Evolutionary conservation across 1,140 invertebrate species (phyloP).

Genomic region (Belonocnema kinseyi): DNA sequence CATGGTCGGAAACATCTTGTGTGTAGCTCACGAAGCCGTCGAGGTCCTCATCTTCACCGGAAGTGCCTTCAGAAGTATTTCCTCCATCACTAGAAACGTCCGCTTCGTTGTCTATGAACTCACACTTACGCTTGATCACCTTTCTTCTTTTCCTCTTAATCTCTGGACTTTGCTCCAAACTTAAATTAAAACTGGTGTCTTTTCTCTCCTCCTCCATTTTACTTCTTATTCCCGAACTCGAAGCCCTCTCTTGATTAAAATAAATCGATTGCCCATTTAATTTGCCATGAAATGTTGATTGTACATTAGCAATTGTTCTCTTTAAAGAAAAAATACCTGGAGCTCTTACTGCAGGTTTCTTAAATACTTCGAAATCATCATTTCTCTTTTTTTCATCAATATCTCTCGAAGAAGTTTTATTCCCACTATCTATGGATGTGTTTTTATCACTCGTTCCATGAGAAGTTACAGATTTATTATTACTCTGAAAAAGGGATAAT

Average conservation of each 20-base stretch:
- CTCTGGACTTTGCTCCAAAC: conserved; percentile 23
- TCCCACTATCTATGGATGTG: too few species aligned
- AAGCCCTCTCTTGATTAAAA: conserved; percentile 28
- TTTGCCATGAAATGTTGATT: conserved; percentile 23
- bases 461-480: neutral
- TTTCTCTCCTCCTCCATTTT: conserved; percentile 23
- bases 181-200: conserved; percentile 35
- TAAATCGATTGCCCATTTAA: neutral
- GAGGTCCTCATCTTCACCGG: conserved; percentile 67
- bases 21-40: conserved; percentile 66
- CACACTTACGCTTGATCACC: conserved; percentile 26
- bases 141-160: conserved; percentile 38
- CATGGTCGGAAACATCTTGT: conserved; percentile 66
- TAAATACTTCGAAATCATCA: conserved; percentile 32
- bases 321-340: conserved; percentile 22
- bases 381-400: conserved; percentile 1
- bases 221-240: conserved; percentile 14
- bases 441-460: neutral
- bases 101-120: conserved; percentile 78
- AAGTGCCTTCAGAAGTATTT: conserved; percentile 52
- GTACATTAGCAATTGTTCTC: neutral
- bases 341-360: conserved; percentile 40
- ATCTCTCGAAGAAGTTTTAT: neutral
- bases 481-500: neutral
- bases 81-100: conserved; percentile 71